Base-by-base conservation (phyloP, 2,888 invertebrate genomes). In the Acleris literana region DNA sequence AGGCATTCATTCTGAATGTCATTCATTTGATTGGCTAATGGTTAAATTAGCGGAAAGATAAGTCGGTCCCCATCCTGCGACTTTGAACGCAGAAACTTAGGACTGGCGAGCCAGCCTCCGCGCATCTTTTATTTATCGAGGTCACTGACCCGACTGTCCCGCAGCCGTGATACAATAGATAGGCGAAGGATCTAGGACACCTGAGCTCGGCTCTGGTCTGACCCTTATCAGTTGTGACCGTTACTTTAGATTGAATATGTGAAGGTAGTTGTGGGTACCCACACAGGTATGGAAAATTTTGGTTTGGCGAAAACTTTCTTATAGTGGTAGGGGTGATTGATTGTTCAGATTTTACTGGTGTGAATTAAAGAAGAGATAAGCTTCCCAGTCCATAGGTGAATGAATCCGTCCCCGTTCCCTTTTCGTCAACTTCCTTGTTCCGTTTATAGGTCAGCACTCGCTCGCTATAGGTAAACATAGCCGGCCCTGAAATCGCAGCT, bases 401-500 rank as follows among this genome's bases (percentile, higher is more conserved):
- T 13, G 17, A 39, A 7, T 3, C 39, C 11, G 18, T 18, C 33
- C 54, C 54, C n/a, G 46, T 46, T 63, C 60, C 60, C 49, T 55
- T 55, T 46, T 61, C 33, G 29, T 58, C 22, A 56, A 56, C 56
- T 44, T 56, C 56, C 56, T 25, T 25, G 46, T 48, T 49, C 43
- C 61, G 55, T 65, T 65, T 65, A 60, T 65, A 65, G 65, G 65
- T 65, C 65, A 65, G 52, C 57, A 57, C 20, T 54, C 56, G 56
- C 56, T 33, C 52, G 58, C 60, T 60, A 59, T 53, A 39, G 39
- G 39, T 39, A 58, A 58, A 64, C 63, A 64, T 64, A 64, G 59
- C 54, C 49, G 56, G 60, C 65, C 60, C 51, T 61, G 61, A 61
- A 57, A 57, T 48, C 61, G 33, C 63, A 43, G 64, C 61, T 61